Base-by-base conservation (phyloP, 2,113 vertebrate genomes). In the Sylvia atricapilla region DNA sequence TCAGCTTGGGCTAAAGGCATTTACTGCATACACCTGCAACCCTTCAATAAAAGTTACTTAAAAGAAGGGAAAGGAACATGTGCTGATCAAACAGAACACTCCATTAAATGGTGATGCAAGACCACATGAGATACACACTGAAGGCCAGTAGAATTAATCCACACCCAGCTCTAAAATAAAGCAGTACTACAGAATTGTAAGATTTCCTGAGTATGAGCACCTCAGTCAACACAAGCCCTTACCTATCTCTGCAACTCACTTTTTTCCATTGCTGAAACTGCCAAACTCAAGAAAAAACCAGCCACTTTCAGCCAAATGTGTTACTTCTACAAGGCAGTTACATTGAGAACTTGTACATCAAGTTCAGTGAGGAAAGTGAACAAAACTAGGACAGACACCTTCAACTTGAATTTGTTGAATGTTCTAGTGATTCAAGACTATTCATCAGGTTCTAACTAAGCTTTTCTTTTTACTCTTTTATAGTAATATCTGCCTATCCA, bases 101-200 rank as follows among this genome's bases (percentile, higher is more conserved):
- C 30, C 53, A 67, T 16, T 17, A 87, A 80, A 18, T 9, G 7
- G 23, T 8, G 24, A 56, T 35, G 21, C 37, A 87, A 73, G 41
- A 66, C 49, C 53, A 28, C 27, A 69, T 0, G 6, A 80, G 37
- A 50, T 37, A 3, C 2, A 35, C 1, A 1, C 13, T 5, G 5
- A 76, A 78, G 17, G 17, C n/a, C 59, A 74, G 47, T 46, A 80
- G 17, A 72, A 91, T n/a, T 56, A 76, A 70, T 60, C 28, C 15
- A 53, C 52, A 37, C 30, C 13, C 55, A 49, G 18, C 33, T 43
- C 11, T 90, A 87, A 84, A 90, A 73, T 20, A 64, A 86, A 91
- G 60, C 21, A 78, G 7, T 39, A 37, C 16, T 44, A 60, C 12
- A 68, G 28, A 58, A 56, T 9, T 6, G 6, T 44, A 62, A 25